Base-by-base conservation (phyloP, 92 coral and sea anemone species). In the Porites rus region DNA sequence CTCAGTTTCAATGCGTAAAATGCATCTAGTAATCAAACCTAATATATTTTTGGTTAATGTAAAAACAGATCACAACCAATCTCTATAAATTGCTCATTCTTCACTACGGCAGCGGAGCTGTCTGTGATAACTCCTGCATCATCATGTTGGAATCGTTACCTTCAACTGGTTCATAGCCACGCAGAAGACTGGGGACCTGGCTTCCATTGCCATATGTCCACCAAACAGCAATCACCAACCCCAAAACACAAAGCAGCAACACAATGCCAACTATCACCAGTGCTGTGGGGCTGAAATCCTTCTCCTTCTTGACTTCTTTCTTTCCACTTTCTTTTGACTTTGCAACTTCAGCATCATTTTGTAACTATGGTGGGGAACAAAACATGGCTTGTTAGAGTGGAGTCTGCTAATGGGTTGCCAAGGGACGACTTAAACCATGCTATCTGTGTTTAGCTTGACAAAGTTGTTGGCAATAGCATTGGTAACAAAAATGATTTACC, bases 101-200 rank as follows among this genome's bases (percentile, higher is more conserved):
- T 38, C 18, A 14, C 78, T 74, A 70, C 18, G 86, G 86, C 31
- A 70, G 18, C 8, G 64, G 13, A 1, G 80, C 51, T 8, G 87
- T 73, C 21, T 46, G 38, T 50, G 73, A 74, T 72, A 83, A 83
- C 50, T 64, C 87, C 7, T 13, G 24, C 56, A 52, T 73, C 51
- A 10, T 61, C 56, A 54, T 50, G 74, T 50, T 62, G 25, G 1
- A 8, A 73, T 83, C 87, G 12, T 1, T 7, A 14, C 50, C 73
- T 24, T 64, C 65, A 6, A 83, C 80, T 46, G 79, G 87, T 83
- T 83, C 87, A 74, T 83, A 83, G 11, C 87, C 87, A 4, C 72
- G 71, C 72, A 61, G 8, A 51, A 73, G 69, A 12, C 87, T 21
- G 11, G 79, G 63, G 31, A 76, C 19, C 52, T 74, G 87, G 64